phyloP scores from a whole-genome alignment of 2,888 invertebrate species.

The Agrochola lota region DNA sequence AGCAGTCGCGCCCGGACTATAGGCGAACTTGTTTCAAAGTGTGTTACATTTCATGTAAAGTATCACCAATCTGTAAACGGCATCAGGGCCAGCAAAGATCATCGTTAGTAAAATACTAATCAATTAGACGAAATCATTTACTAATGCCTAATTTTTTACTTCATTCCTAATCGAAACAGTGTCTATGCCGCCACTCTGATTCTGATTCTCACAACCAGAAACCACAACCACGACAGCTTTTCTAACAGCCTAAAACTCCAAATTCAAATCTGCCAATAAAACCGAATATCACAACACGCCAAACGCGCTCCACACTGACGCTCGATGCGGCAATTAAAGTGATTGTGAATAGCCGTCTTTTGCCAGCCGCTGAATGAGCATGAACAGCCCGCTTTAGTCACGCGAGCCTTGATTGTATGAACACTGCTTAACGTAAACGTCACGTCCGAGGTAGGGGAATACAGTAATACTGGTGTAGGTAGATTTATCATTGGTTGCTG shows the following conservation, averaged over 20 bases:
- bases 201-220: not conserved
- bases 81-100: not conserved
- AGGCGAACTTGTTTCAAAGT: no score
- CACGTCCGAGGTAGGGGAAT: constrained; percentile 33
- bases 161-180: not conserved
- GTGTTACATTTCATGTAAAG: no score
- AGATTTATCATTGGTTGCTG: constrained; percentile 17
- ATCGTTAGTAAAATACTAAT: not conserved
- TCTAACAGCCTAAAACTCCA: constrained; percentile 1
- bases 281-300: constrained; percentile 37
- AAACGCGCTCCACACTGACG: constrained; percentile 36
- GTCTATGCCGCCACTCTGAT: no score
- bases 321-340: constrained; percentile 69
- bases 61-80: not conserved
- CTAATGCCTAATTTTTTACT: not conserved
- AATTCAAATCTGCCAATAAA: constrained; percentile 38
- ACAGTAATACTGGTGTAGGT: constrained; percentile 14
- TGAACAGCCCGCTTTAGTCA: constrained; percentile 48
- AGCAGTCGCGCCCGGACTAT: no score
- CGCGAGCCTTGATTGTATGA: constrained; percentile 55
- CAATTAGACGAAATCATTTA: not conserved
- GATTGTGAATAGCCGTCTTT: constrained; percentile 69
- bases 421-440: constrained; percentile 51
- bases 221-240: not conserved
- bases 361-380: constrained; percentile 60